Evolutionary conservation across 2,888 invertebrate species (phyloP).

Genomic region (Aquatica leii): DNA sequence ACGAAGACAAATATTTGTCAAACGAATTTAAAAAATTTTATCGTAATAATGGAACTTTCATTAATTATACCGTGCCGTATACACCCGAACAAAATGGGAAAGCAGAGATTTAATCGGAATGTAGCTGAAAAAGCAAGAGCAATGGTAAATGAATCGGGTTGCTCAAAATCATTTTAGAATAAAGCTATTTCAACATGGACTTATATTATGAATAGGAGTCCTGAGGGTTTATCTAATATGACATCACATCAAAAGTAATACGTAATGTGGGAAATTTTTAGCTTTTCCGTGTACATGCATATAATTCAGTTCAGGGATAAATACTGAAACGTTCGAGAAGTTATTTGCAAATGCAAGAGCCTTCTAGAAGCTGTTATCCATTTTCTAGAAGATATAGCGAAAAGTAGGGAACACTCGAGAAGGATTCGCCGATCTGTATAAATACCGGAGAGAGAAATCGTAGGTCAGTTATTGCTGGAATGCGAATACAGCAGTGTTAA

Average conservation of each 20-base stretch:
- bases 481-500: too few relatives aligned
- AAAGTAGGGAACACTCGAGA: too few relatives aligned
- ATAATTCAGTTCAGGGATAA: slow-evolving; percentile 5
- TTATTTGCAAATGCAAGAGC: too few relatives aligned
- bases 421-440: too few relatives aligned
- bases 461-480: too few relatives aligned
- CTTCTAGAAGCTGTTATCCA: too few relatives aligned
- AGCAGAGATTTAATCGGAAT: slow-evolving; percentile 17
- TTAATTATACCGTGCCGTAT: slow-evolving; percentile 28
- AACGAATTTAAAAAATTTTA: slow-evolving; percentile 8
- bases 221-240: slow-evolving; percentile 10
- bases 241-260: slow-evolving; percentile 17
- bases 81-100: slow-evolving; percentile 27
- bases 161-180: slow-evolving; percentile 5
- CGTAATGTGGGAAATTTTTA: slow-evolving; percentile 15
- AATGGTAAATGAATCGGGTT: slow-evolving; percentile 14
- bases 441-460: too few relatives aligned
- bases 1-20: too few relatives aligned
- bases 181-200: slow-evolving; percentile 12
- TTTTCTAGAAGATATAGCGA: too few relatives aligned
- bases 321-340: too few relatives aligned
- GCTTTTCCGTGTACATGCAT: slow-evolving; percentile 8
- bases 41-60: slow-evolving; percentile 23
- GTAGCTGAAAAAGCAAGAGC: slow-evolving; percentile 15
- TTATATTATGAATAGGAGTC: slow-evolving; percentile 16